Evolutionary conservation across 2,797 vertebrate genomes (phyloP).

Genomic region (Phrynocephalus vlangalii): DNA sequence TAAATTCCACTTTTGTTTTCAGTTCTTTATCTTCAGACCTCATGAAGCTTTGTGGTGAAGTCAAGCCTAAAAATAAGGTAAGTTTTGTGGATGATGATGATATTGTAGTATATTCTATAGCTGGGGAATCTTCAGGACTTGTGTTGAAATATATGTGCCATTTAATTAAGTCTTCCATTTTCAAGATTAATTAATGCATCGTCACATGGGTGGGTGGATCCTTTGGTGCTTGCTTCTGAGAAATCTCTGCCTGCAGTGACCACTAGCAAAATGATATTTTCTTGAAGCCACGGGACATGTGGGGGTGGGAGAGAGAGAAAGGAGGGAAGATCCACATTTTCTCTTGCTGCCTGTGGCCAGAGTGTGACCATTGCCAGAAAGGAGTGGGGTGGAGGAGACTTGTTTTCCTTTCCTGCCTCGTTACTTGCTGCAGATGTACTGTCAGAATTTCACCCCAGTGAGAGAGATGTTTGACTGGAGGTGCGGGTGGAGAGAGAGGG

Average conservation of each 20-base stretch:
- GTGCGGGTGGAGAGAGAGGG: not conserved
- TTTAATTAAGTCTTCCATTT: not conserved
- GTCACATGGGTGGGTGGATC: not conserved
- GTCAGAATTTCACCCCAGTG: not conserved
- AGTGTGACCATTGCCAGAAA: not conserved
- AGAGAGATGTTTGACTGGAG: not conserved
- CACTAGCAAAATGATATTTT: not conserved
- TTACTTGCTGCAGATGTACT: not conserved
- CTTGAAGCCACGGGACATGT: too few relatives aligned
- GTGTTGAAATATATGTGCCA: not conserved
- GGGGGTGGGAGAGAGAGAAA: not conserved
- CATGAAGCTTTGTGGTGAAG: slow-evolving; percentile 94
- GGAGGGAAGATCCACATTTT: not conserved
- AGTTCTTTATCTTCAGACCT: slow-evolving; percentile 93
- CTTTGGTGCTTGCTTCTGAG: not conserved
- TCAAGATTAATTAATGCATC: not conserved
- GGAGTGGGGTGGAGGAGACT: not conserved
- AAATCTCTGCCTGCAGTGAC: not conserved
- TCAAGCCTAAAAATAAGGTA: slow-evolving; percentile 94
- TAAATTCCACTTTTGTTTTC: slow-evolving; percentile 63
- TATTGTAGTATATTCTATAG: not conserved
- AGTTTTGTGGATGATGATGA: slow-evolving; percentile 16
- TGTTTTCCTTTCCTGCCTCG: too few relatives aligned
- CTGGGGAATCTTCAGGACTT: not conserved
- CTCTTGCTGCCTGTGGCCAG: not conserved